Evolutionary conservation across 2,113 vertebrate genomes (phyloP).

Genomic region (Naja naja): DNA sequence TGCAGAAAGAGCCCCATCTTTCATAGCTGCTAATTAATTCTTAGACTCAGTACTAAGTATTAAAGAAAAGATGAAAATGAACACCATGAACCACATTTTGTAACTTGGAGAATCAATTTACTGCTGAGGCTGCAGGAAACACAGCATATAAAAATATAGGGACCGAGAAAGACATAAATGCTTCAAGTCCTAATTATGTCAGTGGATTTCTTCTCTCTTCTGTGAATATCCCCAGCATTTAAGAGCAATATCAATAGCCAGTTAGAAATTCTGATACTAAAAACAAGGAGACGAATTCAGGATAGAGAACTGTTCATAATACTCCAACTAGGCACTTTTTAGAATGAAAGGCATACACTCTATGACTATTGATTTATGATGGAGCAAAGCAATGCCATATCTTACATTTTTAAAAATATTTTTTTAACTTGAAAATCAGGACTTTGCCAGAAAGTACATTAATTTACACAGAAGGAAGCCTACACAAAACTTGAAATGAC

Average conservation of each 20-base stretch:
- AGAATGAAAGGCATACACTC: neutral
- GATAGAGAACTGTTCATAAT: neutral
- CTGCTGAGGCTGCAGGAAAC: neutral
- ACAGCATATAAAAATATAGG: neutral
- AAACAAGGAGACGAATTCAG: neutral
- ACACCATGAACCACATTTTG: neutral
- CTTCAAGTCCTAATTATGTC: neutral
- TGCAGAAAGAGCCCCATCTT: neutral
- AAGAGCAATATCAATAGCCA: neutral
- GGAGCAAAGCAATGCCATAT: neutral
- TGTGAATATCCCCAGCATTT: neutral
- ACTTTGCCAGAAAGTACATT: neutral
- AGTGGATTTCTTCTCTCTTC: neutral
- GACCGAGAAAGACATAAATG: neutral
- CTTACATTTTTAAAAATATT: neutral
- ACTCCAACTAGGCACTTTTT: neutral
- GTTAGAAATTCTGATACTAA: neutral
- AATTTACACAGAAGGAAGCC: neutral
- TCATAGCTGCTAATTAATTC: neutral
- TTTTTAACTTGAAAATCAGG: neutral
- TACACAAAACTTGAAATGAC: neutral
- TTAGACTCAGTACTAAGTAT: neutral
- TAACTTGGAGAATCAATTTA: neutral
- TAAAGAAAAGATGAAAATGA: neutral
- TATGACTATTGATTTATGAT: neutral